phyloP scores from a whole-genome alignment of 2,113 vertebrate species.

The Lagopus muta region DNA sequence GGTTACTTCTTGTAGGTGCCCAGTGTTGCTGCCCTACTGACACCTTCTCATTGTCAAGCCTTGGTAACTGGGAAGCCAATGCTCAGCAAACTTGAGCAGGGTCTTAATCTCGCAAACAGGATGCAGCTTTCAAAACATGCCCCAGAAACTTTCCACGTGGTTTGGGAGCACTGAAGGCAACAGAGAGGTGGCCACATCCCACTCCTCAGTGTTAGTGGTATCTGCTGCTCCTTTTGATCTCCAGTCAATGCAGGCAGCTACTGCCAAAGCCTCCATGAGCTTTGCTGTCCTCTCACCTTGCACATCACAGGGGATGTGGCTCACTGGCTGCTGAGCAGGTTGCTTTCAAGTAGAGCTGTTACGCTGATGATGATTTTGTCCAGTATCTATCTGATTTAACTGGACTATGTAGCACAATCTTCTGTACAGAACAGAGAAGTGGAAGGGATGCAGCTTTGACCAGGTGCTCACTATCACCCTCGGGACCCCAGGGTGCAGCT shows the following conservation, averaged over 20 bases:
- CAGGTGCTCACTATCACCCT: background rate
- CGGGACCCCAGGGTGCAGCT: rapidly evolving
- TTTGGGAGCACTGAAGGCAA: background rate
- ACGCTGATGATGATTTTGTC: background rate
- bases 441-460: background rate
- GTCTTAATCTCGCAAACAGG: background rate
- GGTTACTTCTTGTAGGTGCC: background rate
- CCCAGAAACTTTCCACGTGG: background rate
- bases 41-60: background rate
- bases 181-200: background rate
- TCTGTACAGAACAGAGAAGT: background rate
- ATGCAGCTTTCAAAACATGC: background rate
- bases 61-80: background rate
- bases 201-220: background rate
- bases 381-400: background rate
- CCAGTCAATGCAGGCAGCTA: background rate
- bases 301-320: rapidly evolving
- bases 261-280: background rate
- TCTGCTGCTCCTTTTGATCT: background rate
- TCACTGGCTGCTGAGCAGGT: background rate
- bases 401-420: background rate
- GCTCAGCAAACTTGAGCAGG: background rate
- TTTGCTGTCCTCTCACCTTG: background rate
- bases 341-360: background rate
- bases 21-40: background rate